These are phyloP conservation scores for Psylliodes chrysocephalus DNA, from an alignment of 2,888 invertebrate species.

Conservation along the genomic window DNA sequence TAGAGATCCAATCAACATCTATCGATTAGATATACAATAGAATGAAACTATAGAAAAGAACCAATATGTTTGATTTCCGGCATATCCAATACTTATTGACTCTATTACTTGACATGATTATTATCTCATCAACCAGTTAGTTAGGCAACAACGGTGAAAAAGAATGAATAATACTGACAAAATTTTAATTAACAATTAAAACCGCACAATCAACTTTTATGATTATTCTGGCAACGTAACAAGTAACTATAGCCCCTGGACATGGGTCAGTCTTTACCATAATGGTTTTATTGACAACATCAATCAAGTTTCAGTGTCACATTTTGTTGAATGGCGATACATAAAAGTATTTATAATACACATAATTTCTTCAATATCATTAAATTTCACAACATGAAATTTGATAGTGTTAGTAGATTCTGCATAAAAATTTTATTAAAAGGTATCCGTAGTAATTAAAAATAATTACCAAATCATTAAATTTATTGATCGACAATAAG, in stretches of 20 bases:
- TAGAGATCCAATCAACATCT: neutral
- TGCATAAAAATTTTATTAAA: too few species aligned
- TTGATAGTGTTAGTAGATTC: too few species aligned
- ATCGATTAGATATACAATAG: slow-evolving; percentile 6
- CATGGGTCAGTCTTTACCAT: neutral
- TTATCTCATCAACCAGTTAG: slow-evolving; percentile 2
- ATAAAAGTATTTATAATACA: too few species aligned
- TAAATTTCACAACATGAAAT: too few species aligned
- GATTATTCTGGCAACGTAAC: neutral
- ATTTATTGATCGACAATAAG: too few species aligned
- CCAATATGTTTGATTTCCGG: slow-evolving; percentile 4
- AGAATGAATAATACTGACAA: slow-evolving; percentile 8
- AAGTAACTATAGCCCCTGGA: neutral
- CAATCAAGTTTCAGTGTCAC: slow-evolving; percentile 26
- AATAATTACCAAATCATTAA: too few species aligned
- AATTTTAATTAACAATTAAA: slow-evolving; percentile 15
- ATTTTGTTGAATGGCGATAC: slow-evolving; percentile 2
- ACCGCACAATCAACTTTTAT: neutral
- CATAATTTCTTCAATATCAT: too few species aligned
- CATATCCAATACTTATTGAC: slow-evolving; percentile 5
- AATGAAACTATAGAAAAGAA: slow-evolving; percentile 4
- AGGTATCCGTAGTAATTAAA: too few species aligned
- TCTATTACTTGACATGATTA: neutral
- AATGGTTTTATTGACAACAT: slow-evolving; percentile 27
- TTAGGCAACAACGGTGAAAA: slow-evolving; percentile 1